Evolutionary conservation across 2,797 vertebrate species (phyloP), one percentile per base, ranked within the genome.

Genomic region (Rhinophrynus dorsalis): DNA sequence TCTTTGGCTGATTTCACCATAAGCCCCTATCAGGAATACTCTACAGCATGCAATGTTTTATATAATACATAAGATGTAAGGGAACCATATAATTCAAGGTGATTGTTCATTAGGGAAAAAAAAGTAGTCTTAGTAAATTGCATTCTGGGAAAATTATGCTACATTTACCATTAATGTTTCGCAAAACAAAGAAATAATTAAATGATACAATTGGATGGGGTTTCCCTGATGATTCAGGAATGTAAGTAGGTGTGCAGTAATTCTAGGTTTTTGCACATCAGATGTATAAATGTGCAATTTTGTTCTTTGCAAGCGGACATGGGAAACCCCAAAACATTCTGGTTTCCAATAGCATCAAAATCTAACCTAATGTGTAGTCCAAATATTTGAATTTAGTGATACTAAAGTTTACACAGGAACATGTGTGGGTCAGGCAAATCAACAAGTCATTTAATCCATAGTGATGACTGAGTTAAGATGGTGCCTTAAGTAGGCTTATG

Each of bases 151-250:
- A n/a, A n/a, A n/a, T n/a, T n/a, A n/a, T n/a, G n/a, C n/a, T n/a
- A n/a, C n/a, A n/a, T n/a, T n/a, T n/a, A n/a, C n/a, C n/a, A n/a
- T n/a, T n/a, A n/a, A n/a, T n/a, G n/a, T 30, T 30, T 30, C 9
- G 29, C 4, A 4, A 30, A 30, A 30, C 9, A 30, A 30, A 4
- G 29, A 4, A 30, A 30, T 4, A 30, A 4, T 4, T 30, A 30
- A 30, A 30, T 4, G 4, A 30, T 4, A 30, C 29, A 37, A 7
- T 37, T 6, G 17, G 57, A 37, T 7, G 79, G 77, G 76, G 64
- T 85, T 90, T 88, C 33, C 58, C 73, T 81, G 72, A 75, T 76
- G 84, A 86, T 76, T 89, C 81, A 89, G 67, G 74, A 62, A 59
- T 54, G 0, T 77, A 79, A 80, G 75, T 83, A 75, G 79, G 85